Evolutionary conservation across 2,113 vertebrate genomes (phyloP).

Genomic region (Ardeotis arabs): DNA sequence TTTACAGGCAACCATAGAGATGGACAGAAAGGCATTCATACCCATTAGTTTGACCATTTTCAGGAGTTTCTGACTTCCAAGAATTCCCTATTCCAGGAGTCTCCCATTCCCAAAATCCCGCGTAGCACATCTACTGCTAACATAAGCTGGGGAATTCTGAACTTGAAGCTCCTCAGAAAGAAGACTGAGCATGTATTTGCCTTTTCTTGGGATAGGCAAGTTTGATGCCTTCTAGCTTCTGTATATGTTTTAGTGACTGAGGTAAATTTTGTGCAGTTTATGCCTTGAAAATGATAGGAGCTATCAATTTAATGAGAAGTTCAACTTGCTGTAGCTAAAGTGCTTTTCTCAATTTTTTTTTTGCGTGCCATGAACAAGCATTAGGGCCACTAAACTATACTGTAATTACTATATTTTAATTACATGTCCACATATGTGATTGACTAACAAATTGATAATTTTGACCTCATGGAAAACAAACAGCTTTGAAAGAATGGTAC

Average conservation of each 20-base stretch:
- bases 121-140: not conserved
- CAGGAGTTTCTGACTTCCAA: not conserved
- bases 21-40: not conserved
- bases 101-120: not conserved
- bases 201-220: not conserved
- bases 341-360: not conserved
- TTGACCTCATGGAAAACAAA: not conserved
- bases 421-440: not conserved
- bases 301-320: not conserved
- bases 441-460: not conserved
- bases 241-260: not conserved
- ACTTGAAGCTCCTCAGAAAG: not conserved
- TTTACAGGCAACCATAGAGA: not conserved
- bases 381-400: not conserved
- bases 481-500: not conserved
- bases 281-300: slow-evolving; percentile 8
- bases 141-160: not conserved
- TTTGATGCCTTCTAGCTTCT: not conserved
- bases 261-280: not conserved
- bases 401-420: not conserved
- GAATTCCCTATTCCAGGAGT: not conserved
- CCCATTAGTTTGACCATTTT: not conserved
- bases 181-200: not conserved
- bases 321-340: not conserved
- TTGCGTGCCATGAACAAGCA: not conserved